Evolutionary conservation across 2,797 vertebrate species (phyloP), one percentile per base, ranked within the genome.

Genomic region (Enteromius paludinosus): DNA sequence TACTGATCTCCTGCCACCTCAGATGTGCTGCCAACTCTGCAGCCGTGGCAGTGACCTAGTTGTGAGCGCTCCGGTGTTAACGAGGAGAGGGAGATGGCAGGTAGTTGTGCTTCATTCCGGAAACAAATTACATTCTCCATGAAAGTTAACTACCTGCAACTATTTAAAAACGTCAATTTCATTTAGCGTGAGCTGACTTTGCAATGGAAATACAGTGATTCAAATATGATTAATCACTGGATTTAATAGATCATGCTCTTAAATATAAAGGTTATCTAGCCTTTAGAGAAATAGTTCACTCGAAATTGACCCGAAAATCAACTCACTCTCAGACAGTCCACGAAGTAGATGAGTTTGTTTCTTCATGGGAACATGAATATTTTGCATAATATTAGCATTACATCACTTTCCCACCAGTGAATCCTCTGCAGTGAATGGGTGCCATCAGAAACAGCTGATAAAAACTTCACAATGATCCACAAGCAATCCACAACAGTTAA

Each of bases 1-100:
- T 64, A 73, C 43, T 78, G 68, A 72, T 85, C 74, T 77, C 61
- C 38, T 59, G 62, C 33, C 66, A 72, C 47, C 49, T 82, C 70
- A 69, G 62, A 83, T 74, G 69, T 74, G 62, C 69, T 70, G 75
- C 80, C 80, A 83, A 65, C 54, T 68, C 62, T 68, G 41, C 70
- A 75, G 79, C 61, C 2, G 33, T 43, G 75, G 41, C 52, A 43
- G 75, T 81, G 82, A 81, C 82, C 85, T 82, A 83, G 38, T 75
- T 83, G 54, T 54, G 23, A 65, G 14, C 2, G 5, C 41, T 71
- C 49, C 7, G 18, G 35, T 69, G 73, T 81, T 66, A 81, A 78
- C 17, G 10, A 54, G 49, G 23, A 72, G 74, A 56, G 23, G 17
- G 56, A 30, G 30, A 30, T 28, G 41, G n/a, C 28, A 43, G 59